phyloP scores from a whole-genome alignment of 2,113 vertebrate genomes.

The Pungitius pungitius region DNA sequence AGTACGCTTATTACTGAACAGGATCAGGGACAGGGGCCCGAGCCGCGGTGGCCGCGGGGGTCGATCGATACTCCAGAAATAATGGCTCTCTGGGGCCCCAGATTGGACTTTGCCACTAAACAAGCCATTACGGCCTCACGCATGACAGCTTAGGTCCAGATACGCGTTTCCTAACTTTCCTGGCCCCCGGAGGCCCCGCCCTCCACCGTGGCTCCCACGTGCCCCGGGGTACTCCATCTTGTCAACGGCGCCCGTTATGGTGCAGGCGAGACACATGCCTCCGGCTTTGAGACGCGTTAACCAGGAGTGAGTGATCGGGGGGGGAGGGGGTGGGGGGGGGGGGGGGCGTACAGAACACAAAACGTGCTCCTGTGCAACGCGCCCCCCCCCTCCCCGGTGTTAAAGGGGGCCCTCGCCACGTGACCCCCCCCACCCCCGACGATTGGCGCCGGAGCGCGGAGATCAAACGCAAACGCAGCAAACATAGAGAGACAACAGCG shows the following conservation, averaged over 20 bases:
- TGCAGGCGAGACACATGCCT: slow-evolving; percentile 76
- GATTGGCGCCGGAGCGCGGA: slow-evolving; percentile 68
- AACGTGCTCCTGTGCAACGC: slow-evolving; percentile 66
- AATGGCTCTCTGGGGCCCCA: slow-evolving; percentile 89
- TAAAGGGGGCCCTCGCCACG: slow-evolving; percentile 62
- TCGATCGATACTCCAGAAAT: slow-evolving; percentile 93
- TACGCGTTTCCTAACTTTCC: slow-evolving; percentile 82
- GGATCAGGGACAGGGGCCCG: slow-evolving; percentile 93
- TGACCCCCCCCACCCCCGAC: too few relatives aligned
- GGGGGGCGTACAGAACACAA: slow-evolving; percentile 69
- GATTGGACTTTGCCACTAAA: slow-evolving; percentile 89
- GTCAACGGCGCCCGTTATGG: slow-evolving; percentile 68
- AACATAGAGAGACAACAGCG: too few relatives aligned
- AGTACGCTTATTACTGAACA: slow-evolving; percentile 99
- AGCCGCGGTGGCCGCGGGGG: slow-evolving; percentile 87
- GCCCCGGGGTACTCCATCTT: slow-evolving; percentile 78
- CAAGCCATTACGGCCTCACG: slow-evolving; percentile 87
- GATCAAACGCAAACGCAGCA: slow-evolving; percentile 70
- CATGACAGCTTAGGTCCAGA: slow-evolving; percentile 85
- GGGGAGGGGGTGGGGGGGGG: slow-evolving; percentile 65
- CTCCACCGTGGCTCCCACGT: slow-evolving; percentile 69
- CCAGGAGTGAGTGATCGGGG: slow-evolving; percentile 79
- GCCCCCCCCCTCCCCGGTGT: too few relatives aligned
- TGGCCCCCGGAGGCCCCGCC: slow-evolving; percentile 77
- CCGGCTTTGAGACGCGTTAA: slow-evolving; percentile 77